Evolutionary conservation across 92 coral and sea anemone genomes (phyloP).

Genomic region (Pocillopora meandrina): DNA sequence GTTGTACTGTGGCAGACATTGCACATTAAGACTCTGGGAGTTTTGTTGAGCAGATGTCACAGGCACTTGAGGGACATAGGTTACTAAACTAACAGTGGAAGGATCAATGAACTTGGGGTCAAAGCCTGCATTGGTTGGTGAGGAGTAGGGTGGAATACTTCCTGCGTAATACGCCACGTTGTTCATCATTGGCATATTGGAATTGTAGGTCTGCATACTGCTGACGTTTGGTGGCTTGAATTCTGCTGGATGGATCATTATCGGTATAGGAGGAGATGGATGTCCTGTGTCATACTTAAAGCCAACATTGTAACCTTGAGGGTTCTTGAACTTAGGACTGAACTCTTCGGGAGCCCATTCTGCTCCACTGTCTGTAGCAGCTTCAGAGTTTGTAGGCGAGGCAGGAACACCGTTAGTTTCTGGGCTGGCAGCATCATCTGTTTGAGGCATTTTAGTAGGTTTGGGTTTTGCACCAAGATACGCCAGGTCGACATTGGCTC

Average conservation of each 20-base stretch:
- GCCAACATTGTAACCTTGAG: background rate
- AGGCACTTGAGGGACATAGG: conserved; percentile 18
- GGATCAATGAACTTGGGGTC: conserved; percentile 15
- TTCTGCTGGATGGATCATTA: background rate
- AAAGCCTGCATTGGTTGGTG: background rate
- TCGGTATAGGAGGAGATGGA: background rate
- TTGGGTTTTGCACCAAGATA: conserved; percentile 96
- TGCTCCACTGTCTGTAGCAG: background rate
- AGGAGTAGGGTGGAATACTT: conserved; percentile 1
- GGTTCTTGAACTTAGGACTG: background rate
- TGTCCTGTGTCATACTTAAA: background rate
- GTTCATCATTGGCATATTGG: conserved; percentile 1
- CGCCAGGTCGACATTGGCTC: conserved; percentile 93
- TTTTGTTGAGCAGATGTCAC: background rate
- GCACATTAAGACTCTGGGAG: background rate
- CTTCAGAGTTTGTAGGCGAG: conserved; percentile 24
- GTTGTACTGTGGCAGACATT: conserved; percentile 21
- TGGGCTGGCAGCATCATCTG: conserved; percentile 16
- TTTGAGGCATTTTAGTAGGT: conserved; percentile 32
- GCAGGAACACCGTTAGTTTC: conserved; percentile 3
- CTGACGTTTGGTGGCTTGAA: background rate
- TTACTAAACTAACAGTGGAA: background rate
- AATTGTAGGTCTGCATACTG: background rate
- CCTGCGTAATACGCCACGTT: conserved; percentile 9
- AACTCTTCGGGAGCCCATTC: conserved; percentile 19